Evolutionary conservation across 2,113 vertebrate species (phyloP), one percentile per base, ranked within the genome.

Genomic region (Atherinomorus stipes): DNA sequence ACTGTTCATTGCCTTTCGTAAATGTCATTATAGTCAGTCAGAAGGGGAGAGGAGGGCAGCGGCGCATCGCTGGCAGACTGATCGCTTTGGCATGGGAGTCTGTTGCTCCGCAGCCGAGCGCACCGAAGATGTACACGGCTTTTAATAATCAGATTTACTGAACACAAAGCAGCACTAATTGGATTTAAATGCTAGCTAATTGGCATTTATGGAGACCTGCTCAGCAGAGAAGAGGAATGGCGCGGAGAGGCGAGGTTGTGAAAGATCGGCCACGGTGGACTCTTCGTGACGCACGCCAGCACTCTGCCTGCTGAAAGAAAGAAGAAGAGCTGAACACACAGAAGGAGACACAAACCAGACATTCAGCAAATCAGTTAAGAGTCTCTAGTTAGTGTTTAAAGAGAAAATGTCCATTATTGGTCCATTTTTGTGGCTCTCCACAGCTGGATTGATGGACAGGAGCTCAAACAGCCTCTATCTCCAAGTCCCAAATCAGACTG

Each of bases 1-100:
- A 62, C 71, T 13, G 70, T 74, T 91, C 66, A 74, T 83, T 86
- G 80, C 84, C 58, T 78, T 76, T 31, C 70, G 42, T 83, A 89
- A 91, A 91, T 87, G 89, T 88, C 86, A 86, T 91, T 90, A 83
- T 75, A 62, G 83, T 84, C 45, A 73, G 80, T 90, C 85, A 90
- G 70, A 84, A 62, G 74, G 70, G 72, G 67, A 68, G 66, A 50
- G 65, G 38, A 60, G 77, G 71, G 73, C 37, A 37, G 74, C 26
- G 59, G 50, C 66, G 80, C 80, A 71, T 51, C 50, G 64, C 67
- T 57, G 2, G 64, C 71, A 77, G 72, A 81, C 62, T 71, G 84
- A 89, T 80, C 56, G 72, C 44, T 59, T 66, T 72, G 64, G 67
- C 62, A 63, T 45, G 65, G 61, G 60, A 81, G 77, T 62, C 56